Percentiles rank a stretch among this genome's conserved stretches.
Conservation (phyloP, 2,888 invertebrate species). For the Holacanthella duospinosa region DNA sequence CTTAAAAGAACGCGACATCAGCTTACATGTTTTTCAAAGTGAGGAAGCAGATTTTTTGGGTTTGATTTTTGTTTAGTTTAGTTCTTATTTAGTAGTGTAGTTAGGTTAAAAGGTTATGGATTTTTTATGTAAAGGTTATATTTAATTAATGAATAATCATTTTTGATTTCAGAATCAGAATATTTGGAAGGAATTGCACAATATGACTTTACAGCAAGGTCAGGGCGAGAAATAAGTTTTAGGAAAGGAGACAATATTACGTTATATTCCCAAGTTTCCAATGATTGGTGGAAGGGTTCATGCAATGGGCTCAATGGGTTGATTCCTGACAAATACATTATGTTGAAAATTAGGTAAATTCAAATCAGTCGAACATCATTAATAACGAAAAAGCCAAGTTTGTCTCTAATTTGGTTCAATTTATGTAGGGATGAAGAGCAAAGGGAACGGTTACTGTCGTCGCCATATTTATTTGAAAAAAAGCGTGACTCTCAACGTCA, state of each 20-base stretch:
- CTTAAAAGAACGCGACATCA: slow-evolving; percentile 39
- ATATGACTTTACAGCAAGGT: slow-evolving; percentile 68
- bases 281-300: slow-evolving; percentile 69
- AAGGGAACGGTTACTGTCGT: slow-evolving; percentile 49
- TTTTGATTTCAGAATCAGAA: slow-evolving; percentile 63
- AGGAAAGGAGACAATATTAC: slow-evolving; percentile 66
- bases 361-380: no score
- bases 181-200: slow-evolving; percentile 66
- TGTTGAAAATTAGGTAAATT: slow-evolving; percentile 58
- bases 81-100: neutral
- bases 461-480: slow-evolving; percentile 44
- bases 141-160: no score
- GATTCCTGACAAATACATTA: slow-evolving; percentile 72
- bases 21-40: slow-evolving; percentile 41
- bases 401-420: no score
- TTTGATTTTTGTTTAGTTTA: slow-evolving; percentile 8
- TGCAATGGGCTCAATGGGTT: slow-evolving; percentile 59
- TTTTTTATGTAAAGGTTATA: neutral
- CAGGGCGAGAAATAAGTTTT: slow-evolving; percentile 62
- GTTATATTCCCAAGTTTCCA: slow-evolving; percentile 63
- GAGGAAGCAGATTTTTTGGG: slow-evolving; percentile 30
- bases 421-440: slow-evolving; percentile 51
- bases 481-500: slow-evolving; percentile 16
- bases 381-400: no score
- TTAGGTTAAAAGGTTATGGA: neutral